A percentile compares a stretch with the other conserved stretches of the same genome.
Evolutionary conservation across 1,140 invertebrate species (phyloP).

Genomic region (Drosophila parvula): DNA sequence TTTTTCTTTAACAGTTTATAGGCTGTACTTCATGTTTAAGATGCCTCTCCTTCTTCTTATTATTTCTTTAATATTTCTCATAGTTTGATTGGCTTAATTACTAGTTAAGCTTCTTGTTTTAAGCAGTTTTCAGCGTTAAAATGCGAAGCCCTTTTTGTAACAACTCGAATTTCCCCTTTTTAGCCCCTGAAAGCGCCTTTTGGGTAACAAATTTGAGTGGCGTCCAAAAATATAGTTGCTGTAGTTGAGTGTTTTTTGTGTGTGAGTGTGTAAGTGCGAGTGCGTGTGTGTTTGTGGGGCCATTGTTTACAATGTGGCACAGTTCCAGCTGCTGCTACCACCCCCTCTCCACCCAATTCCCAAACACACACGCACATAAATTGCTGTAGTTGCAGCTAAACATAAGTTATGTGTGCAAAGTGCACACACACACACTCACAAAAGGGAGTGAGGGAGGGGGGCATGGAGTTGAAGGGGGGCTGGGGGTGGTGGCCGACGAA

Average conservation of each 20-base stretch:
- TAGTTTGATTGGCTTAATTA: not conserved
- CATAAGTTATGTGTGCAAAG: conserved; percentile 76
- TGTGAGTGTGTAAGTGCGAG: not conserved
- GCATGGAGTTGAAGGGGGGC: not conserved
- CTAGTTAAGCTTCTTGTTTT: no score
- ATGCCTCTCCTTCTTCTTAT: not conserved
- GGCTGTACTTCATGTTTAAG: no score
- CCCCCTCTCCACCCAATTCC: not conserved
- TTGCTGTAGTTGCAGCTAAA: conserved; percentile 71
- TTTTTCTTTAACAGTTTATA: no score
- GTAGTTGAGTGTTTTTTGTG: not conserved
- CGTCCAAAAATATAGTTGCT: conserved; percentile 36
- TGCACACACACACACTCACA: conserved; percentile 15
- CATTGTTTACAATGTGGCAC: conserved; percentile 54
- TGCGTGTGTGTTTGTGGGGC: conserved; percentile 18
- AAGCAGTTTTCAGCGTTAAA: not conserved
- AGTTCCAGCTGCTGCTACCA: conserved; percentile 46
- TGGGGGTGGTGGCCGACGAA: not conserved
- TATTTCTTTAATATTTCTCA: not conserved
- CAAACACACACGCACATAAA: conserved; percentile 62
- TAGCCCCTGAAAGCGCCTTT: not conserved
- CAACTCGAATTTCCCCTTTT: not conserved
- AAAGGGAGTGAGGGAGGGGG: conserved; percentile 5
- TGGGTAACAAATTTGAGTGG: conserved; percentile 32
- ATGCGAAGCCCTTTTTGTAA: no score